A percentile compares a stretch with the other conserved stretches of the same genome.
Conservation (phyloP, 2,797 vertebrate species). For the Thamnophis elegans region DNA sequence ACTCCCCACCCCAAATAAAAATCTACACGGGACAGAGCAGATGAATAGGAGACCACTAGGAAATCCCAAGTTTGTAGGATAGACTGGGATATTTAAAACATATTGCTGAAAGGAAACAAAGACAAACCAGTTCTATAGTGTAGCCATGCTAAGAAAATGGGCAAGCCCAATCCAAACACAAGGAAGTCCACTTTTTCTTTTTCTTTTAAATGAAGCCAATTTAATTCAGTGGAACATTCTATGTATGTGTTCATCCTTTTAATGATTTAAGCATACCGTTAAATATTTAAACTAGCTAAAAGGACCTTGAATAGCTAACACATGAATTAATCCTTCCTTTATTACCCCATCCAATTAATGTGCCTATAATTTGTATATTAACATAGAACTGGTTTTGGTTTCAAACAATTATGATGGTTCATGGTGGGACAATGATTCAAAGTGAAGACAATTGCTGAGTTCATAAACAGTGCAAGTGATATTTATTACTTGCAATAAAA, state of each 20-base stretch:
- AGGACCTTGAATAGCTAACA: slow-evolving; percentile 28
- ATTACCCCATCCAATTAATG: slow-evolving; percentile 47
- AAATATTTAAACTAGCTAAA: slow-evolving; percentile 38
- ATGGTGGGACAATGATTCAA: slow-evolving; percentile 25
- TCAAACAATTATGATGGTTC: slow-evolving; percentile 32
- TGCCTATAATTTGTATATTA: slow-evolving; percentile 42
- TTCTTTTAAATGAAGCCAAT: neutral
- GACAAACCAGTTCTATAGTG: neutral
- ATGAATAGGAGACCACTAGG: neutral
- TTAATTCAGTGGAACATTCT: neutral
- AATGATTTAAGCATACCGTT: slow-evolving; percentile 30
- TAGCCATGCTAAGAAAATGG: neutral
- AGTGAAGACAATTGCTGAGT: slow-evolving; percentile 47
- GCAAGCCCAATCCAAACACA: neutral
- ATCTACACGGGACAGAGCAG: neutral
- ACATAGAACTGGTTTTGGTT: slow-evolving; percentile 45
- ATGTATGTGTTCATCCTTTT: neutral
- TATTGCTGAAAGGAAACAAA: neutral
- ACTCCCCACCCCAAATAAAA: neutral
- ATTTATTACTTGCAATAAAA: slow-evolving; percentile 49
- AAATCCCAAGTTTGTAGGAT: neutral
- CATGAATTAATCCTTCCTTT: slow-evolving; percentile 33
- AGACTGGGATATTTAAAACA: neutral
- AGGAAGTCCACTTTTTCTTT: neutral
- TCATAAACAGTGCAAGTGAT: slow-evolving; percentile 21